Base-by-base conservation (phyloP, 1,140 invertebrate species). In the Drosophila takahashii region DNA sequence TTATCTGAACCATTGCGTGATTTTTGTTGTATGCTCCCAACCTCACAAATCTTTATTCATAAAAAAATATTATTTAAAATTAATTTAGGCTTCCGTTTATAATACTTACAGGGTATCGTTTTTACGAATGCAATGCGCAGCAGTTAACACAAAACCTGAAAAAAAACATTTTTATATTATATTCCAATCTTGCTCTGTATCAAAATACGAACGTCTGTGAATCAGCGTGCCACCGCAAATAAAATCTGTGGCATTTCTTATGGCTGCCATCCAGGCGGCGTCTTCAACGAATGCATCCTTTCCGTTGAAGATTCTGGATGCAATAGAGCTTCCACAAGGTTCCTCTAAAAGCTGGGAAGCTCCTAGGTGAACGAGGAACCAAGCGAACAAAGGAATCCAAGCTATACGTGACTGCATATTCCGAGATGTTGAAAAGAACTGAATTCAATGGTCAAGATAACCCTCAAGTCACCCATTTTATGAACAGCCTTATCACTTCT, bases 131-230 rank as follows among this genome's bases (percentile, higher is more conserved):
- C 52, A 62, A 18, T 62, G 60, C 22, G 60, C 60, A 10, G 60
- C 60, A 6, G 52, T 59, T 18, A 62, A 42, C 5, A 62, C 52
- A 13, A 44, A 58, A 4, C n/a, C 60, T 62, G 10, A 3, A 26
- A 34, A 29, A 10, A 13, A 16, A 3, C 27, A 7, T 16, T 4
- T 1, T 29, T 44, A 16, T 7, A 48, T 4, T 3, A n/a, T 22
- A 22, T 2, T 22, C 22, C 22, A 32, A 9, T 11, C n/a, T 47
- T 6, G 41, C 1, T 13, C 9, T 18, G 2, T 29, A 34, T 51
- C 5, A 9, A 29, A 39, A 32, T 34, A 44, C 60, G 2, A 34
- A 62, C 60, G 3, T 8, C 3, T 58, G 7, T 58, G 37, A 22
- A 62, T 62, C 7, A 62, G 27, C 11, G 60, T 44, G 13, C 60